Evolutionary conservation across 1,140 invertebrate species (phyloP), one percentile per base, ranked within the genome.

Genomic region (Scaptomyza pallida): DNA sequence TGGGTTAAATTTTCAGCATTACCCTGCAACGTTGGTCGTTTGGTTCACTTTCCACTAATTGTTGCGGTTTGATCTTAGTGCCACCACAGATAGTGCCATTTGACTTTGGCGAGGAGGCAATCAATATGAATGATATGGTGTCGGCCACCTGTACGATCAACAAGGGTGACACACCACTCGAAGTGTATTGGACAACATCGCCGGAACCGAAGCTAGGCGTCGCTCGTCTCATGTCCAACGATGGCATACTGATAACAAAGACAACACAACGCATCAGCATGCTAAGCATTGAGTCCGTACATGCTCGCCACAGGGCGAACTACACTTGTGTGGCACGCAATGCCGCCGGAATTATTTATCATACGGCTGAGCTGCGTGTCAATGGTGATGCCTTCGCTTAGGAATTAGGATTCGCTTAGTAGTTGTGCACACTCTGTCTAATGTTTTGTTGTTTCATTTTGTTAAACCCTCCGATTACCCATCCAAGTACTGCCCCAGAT

Each of bases 151-250:
- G 97, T 92, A 95, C 95, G 30, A 95, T 98, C 6, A 94, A 95
- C 73, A 97, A 97, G 91, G 97, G 97, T 37, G 97, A 98, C 91
- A 93, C 94, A 63, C 97, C 97, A 0, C 92, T 97, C 65, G 94
- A 94, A 59, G 95, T 97, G 68, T 92, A 93, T 43, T 97, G 97
- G 96, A 91, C 91, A 3, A 91, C 90, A 16, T 75, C 90, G 6
- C 90, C 90, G 52, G 81, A 90, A 50, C 90, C 90, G 0, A 75
- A 73, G 6, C 78, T 76, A 2, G 89, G 85, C 47, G 75, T 68
- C 23, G 86, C 80, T 2, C 82, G 79, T 48, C 72, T 91, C 5
- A 80, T 75, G 83, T 89, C 81, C 70, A 91, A 80, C 54, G 91
- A 90, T 86, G 92, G 91, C 51, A 92, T 95, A 26, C 89, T 92